Conservation (phyloP, 2,797 vertebrate genomes). For the Hydrocynus forskahlii region DNA sequence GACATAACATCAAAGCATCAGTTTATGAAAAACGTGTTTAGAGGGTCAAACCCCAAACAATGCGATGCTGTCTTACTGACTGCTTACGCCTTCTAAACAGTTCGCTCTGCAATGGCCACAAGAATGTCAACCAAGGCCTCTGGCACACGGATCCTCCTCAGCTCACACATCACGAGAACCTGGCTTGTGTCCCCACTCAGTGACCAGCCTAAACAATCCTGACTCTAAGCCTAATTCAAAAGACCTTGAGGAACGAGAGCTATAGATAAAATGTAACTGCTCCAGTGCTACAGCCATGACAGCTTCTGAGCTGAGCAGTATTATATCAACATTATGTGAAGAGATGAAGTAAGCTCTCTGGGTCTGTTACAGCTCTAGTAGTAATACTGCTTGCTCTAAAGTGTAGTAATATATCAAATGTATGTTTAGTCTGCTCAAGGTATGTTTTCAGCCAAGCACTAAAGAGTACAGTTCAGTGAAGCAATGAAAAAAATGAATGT, state of each 20-base stretch:
- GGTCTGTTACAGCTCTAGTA: constrained; percentile 19
- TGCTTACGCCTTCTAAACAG: constrained; percentile 38
- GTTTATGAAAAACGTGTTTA: not conserved
- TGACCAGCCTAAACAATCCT: constrained; percentile 48
- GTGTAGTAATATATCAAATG: constrained; percentile 11
- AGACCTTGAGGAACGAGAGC: constrained; percentile 37
- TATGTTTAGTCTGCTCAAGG: not conserved
- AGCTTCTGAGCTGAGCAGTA: constrained; percentile 23
- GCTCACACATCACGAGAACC: constrained; percentile 64
- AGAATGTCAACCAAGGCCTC: constrained; percentile 77
- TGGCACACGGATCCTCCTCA: constrained; percentile 65
- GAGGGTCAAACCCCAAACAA: constrained; percentile 37
- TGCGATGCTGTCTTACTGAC: constrained; percentile 34
- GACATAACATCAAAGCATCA: constrained; percentile 39
- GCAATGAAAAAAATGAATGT: not conserved
- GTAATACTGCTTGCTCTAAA: not conserved
- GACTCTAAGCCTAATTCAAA: constrained; percentile 49
- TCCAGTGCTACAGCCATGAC: constrained; percentile 25
- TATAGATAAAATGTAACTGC: constrained; percentile 48
- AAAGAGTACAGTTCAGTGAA: not conserved
- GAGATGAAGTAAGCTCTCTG: constrained; percentile 21
- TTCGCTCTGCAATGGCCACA: constrained; percentile 67
- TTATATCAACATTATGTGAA: constrained; percentile 41
- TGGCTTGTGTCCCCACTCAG: constrained; percentile 53
- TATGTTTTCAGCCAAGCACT: not conserved